Conservation (phyloP, 2,888 invertebrate genomes). For the Exocentrus adspersus region DNA sequence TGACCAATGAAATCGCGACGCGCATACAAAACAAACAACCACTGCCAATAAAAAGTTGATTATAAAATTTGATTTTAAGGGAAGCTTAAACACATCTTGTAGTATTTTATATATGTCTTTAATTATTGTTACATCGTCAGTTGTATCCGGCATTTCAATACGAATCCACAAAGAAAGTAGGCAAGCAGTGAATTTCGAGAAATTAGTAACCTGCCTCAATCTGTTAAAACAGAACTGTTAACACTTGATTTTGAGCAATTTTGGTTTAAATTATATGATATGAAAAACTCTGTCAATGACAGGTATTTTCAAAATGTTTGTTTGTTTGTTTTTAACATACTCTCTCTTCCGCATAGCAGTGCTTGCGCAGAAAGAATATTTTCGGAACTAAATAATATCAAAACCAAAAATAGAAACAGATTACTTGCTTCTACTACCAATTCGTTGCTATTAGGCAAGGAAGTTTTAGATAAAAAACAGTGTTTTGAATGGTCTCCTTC, state of each 20-base stretch:
- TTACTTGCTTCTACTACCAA: not conserved
- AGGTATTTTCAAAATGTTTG: conserved; percentile 29
- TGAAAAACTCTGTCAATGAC: conserved; percentile 29
- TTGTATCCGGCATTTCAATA: no score
- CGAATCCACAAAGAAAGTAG: no score
- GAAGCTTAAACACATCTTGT: no score
- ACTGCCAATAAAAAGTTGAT: no score
- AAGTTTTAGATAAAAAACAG: not conserved
- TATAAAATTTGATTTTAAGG: no score
- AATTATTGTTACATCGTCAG: no score
- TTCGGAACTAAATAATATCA: not conserved
- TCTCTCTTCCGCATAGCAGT: conserved; percentile 29
- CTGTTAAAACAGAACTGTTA: not conserved
- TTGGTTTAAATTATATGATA: conserved; percentile 24
- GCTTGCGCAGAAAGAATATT: not conserved
- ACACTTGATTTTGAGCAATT: not conserved
- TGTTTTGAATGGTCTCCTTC: no score
- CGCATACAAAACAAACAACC: no score
- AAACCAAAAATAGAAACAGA: not conserved
- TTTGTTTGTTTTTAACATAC: conserved; percentile 27
- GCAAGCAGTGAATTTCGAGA: not conserved
- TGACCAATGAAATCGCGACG: no score
- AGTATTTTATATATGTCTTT: no score
- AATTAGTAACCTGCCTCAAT: not conserved
- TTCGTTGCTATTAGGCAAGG: not conserved